These are phyloP conservation scores for Anthophora plumipes DNA, from an alignment of 2,888 invertebrate species.

Conservation along the genomic window DNA sequence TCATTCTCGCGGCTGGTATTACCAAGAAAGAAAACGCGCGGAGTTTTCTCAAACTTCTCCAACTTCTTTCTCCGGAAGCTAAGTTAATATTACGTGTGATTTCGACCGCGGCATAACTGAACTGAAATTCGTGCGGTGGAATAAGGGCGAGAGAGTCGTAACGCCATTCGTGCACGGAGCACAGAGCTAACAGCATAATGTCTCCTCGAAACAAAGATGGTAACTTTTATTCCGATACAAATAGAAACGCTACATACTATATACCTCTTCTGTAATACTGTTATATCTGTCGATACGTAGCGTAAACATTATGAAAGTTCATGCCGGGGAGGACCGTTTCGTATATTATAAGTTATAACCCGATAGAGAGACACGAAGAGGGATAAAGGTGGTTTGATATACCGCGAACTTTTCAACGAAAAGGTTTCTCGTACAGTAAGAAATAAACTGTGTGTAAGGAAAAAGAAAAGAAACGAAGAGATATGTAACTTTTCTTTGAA, in stretches of 20 bases:
- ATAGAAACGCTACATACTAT: background rate
- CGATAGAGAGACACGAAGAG: background rate
- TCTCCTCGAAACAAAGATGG: background rate
- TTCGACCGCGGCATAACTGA: constrained; percentile 9
- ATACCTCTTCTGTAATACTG: background rate
- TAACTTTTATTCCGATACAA: background rate
- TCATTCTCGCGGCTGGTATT: constrained; percentile 4
- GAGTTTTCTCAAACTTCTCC: background rate
- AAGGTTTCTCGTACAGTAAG: background rate
- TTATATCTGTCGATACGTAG: background rate
- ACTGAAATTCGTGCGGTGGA: constrained; percentile 11
- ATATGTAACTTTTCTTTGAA: background rate
- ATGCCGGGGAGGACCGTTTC: background rate
- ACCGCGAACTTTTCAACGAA: background rate
- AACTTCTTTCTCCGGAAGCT: constrained; percentile 15
- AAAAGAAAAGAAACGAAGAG: background rate
- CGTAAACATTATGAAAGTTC: background rate
- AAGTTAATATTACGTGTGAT: constrained; percentile 27
- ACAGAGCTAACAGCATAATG: background rate
- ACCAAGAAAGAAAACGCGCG: background rate
- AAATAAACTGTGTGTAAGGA: constrained; percentile 5
- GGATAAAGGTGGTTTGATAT: constrained; percentile 13
- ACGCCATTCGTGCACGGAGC: background rate
- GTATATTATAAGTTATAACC: background rate
- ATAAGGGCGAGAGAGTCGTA: background rate